Evolutionary conservation across 2,797 vertebrate species (phyloP).

Genomic region (Bradypodion pumilum): DNA sequence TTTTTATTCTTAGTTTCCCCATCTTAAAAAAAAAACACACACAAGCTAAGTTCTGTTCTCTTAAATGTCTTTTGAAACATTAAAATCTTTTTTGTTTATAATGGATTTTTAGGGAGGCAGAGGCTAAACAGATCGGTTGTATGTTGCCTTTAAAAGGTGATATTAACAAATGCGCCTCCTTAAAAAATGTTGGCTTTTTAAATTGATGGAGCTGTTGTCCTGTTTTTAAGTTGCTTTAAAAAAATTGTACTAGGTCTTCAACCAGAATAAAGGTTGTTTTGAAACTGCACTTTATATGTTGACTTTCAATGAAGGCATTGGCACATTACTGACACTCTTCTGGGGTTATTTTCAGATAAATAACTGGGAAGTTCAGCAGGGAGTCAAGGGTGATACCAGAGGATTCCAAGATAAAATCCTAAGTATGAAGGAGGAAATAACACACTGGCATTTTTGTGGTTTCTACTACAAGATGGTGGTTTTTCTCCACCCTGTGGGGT

Average conservation of each 20-base stretch:
- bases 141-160: slow-evolving; percentile 81
- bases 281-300: slow-evolving; percentile 68
- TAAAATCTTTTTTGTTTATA: slow-evolving; percentile 75
- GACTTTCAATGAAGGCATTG: slow-evolving; percentile 28
- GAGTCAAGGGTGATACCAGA: background rate
- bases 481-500: background rate
- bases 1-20: slow-evolving; percentile 73
- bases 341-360: slow-evolving; percentile 5
- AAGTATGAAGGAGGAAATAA: background rate
- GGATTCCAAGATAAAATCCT: background rate
- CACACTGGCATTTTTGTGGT: background rate
- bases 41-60: slow-evolving; percentile 72
- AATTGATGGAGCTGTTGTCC: slow-evolving; percentile 86
- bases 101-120: slow-evolving; percentile 64
- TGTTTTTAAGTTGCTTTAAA: slow-evolving; percentile 87
- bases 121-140: slow-evolving; percentile 70
- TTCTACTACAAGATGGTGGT: too few species aligned
- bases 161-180: slow-evolving; percentile 73
- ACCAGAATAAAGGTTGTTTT: slow-evolving; percentile 93
- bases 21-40: slow-evolving; percentile 62
- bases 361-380: background rate
- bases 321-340: background rate
- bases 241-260: slow-evolving; percentile 92
- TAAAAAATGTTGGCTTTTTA: slow-evolving; percentile 79
- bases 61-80: slow-evolving; percentile 80